Conservation (phyloP, 2,113 vertebrate species). For the Diadophis punctatus region DNA sequence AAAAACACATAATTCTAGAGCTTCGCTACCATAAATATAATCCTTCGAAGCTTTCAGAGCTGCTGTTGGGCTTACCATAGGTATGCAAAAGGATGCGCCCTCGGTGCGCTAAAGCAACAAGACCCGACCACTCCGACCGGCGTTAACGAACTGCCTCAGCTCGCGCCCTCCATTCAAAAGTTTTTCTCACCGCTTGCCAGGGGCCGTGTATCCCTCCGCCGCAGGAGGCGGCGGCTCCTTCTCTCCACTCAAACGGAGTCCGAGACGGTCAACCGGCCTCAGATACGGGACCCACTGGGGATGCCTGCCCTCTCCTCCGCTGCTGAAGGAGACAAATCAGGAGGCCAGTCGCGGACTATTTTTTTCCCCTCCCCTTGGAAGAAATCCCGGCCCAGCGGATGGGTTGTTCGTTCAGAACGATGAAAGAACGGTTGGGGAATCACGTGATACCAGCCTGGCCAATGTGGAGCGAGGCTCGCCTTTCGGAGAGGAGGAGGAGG, state of each 20-base stretch:
- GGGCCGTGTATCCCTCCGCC: background rate
- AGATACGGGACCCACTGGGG: too few relatives aligned
- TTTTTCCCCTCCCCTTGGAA: background rate
- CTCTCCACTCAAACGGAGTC: background rate
- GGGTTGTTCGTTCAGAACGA: accelerated
- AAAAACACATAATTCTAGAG: background rate
- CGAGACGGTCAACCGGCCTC: background rate
- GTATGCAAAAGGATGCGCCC: background rate
- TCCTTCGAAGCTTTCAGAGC: background rate
- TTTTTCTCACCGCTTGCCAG: accelerated
- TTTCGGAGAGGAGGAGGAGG: background rate
- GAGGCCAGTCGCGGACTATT: background rate
- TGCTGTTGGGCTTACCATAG: background rate
- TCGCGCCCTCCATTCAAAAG: background rate
- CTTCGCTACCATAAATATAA: background rate
- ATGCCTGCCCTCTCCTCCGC: accelerated
- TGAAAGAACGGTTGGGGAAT: accelerated
- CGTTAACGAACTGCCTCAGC: background rate
- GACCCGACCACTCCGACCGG: background rate
- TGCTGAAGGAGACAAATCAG: accelerated
- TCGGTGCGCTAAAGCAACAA: background rate
- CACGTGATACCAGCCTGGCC: background rate
- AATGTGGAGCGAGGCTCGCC: background rate
- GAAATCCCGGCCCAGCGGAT: background rate
- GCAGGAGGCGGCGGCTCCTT: background rate